phyloP scores from a whole-genome alignment of 2,113 vertebrate species.

The Mastomys coucha region DNA sequence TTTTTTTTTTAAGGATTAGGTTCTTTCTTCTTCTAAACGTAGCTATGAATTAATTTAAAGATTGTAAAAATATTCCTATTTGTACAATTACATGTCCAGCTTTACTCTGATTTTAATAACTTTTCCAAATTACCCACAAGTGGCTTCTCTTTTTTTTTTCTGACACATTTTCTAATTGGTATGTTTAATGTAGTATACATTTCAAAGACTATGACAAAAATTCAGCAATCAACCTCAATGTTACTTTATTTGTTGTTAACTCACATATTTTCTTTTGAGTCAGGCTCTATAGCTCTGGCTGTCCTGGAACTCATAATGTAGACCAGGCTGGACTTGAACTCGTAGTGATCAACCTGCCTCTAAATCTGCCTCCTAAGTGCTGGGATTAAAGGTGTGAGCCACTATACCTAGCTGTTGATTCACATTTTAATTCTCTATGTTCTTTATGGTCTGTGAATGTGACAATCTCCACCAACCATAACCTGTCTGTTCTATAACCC shows the following conservation, averaged over 20 bases:
- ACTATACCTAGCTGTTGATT: neutral
- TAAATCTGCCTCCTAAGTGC: neutral
- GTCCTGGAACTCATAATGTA: neutral
- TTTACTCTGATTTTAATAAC: conserved; percentile 7
- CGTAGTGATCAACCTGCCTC: neutral
- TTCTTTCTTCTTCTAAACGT: neutral
- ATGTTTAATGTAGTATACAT: neutral
- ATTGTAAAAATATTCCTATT: neutral
- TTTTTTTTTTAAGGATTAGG: neutral
- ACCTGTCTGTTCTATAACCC: neutral
- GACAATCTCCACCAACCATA: neutral
- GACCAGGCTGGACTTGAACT: neutral
- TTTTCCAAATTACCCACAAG: neutral
- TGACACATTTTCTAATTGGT: conserved; percentile 13
- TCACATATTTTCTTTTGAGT: neutral
- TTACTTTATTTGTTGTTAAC: neutral
- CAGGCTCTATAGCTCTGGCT: neutral
- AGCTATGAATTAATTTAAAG: neutral
- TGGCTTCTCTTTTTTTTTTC: neutral
- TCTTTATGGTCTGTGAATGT: neutral
- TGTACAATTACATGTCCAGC: neutral
- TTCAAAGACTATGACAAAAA: neutral
- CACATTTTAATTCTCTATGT: neutral
- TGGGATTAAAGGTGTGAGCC: neutral
- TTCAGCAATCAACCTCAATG: neutral